phyloP scores from a whole-genome alignment of 2,888 invertebrate genomes.

The Margaritifera margaritifera region DNA sequence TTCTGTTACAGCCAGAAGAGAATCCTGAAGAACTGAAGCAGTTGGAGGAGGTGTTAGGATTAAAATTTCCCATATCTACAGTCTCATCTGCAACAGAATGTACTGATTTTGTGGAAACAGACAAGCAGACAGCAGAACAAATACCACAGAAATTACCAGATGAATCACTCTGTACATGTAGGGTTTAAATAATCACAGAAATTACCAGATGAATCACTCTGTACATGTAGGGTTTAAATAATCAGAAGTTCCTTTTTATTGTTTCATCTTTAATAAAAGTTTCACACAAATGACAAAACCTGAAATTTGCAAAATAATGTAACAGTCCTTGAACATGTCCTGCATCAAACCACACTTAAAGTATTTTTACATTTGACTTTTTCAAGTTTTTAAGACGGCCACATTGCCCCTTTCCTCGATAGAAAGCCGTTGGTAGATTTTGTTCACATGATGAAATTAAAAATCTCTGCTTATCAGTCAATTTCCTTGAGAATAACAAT shows the following conservation, averaged over 20 bases:
- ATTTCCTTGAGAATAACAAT: too few relatives aligned
- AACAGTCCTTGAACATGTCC: too few relatives aligned
- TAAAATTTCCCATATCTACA: slow-evolving; percentile 30
- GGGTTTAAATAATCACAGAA: too few relatives aligned
- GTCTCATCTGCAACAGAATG: slow-evolving; percentile 5
- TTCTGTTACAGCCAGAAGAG: slow-evolving; percentile 31
- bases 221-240: not conserved
- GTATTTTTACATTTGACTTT: too few relatives aligned
- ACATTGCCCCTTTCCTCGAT: too few relatives aligned
- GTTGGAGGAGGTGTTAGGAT: slow-evolving; percentile 46
- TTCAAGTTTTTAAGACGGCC: too few relatives aligned
- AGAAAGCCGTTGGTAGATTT: too few relatives aligned
- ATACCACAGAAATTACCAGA: not conserved
- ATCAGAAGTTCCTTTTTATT: not conserved
- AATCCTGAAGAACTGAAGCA: slow-evolving; percentile 47
- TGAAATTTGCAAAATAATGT: too few relatives aligned
- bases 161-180: not conserved
- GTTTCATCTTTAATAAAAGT: not conserved
- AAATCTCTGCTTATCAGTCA: too few relatives aligned
- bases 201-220: not conserved
- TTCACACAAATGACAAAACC: too few relatives aligned
- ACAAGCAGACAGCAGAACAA: slow-evolving; percentile 1
- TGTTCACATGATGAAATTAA: too few relatives aligned
- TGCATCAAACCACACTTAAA: too few relatives aligned
- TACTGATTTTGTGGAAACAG: not conserved